A percentile compares a stretch with the other conserved stretches of the same genome.
These are phyloP conservation scores for Diachasma alloeum DNA, from an alignment of 1,140 invertebrate species.

Conservation along the genomic window DNA sequence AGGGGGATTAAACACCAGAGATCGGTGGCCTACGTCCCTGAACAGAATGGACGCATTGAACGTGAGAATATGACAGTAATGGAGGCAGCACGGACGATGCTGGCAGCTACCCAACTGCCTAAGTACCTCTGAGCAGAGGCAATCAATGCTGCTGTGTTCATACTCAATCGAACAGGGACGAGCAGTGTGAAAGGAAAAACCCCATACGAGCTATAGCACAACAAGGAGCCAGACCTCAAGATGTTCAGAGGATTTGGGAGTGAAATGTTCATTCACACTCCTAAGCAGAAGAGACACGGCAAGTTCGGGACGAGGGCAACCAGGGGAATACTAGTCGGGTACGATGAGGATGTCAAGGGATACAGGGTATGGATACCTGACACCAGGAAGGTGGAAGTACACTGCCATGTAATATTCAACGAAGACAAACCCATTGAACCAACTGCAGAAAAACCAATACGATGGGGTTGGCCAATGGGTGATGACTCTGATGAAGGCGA, in stretches of 20 bases:
- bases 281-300: conserved; percentile 37
- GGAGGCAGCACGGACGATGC: conserved; percentile 53
- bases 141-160: conserved; percentile 58
- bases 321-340: not conserved
- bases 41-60: conserved; percentile 56
- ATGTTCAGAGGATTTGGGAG: conserved; percentile 47
- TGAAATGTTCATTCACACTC: conserved; percentile 42
- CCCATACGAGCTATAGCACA: not conserved
- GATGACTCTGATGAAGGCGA: not conserved
- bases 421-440: not conserved
- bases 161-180: conserved; percentile 25
- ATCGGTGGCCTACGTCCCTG: conserved; percentile 47
- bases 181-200: not conserved
- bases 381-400: not conserved
- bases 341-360: not conserved
- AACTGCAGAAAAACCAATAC: not conserved
- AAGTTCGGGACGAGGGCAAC: conserved; percentile 42
- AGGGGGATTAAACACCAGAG: conserved; percentile 28
- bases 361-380: not conserved
- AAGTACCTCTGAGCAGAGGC: conserved; percentile 54
- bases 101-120: conserved; percentile 46
- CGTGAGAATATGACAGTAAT: conserved; percentile 55
- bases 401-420: not conserved
- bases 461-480: not conserved
- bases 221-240: conserved; percentile 33